Evolutionary conservation across 2,113 vertebrate genomes (phyloP), one percentile per base, ranked within the genome.

Genomic region (Polyodon spathula): DNA sequence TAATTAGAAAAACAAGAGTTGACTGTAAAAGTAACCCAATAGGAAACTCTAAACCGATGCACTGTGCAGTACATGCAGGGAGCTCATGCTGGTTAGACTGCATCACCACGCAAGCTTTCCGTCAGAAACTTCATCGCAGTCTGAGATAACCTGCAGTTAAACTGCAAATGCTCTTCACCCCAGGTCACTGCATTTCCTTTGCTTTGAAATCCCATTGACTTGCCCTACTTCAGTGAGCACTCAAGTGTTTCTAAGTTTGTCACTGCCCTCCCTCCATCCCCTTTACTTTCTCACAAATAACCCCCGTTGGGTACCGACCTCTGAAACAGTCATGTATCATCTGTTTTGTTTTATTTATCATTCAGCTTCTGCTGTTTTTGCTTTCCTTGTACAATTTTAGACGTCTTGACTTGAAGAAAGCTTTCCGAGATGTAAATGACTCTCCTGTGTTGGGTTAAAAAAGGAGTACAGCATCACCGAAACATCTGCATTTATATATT

Each of bases 321-420:
- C 52, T 11, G 55, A 9, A 58, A 37, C 37, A 58, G 17, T 44
- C 43, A 51, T 63, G 50, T 42, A 58, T 63, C 62, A 58, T 52
- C 55, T 58, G 55, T 43, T 50, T 15, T 48, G 37, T 59, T 48
- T 46, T 59, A 63, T 58, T 63, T 52, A 17, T 38, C 37, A 52
- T 39, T 8, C 1, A 9, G 27, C 37, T 6, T 12, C 55, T 50
- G 56, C 16, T 4, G 15, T 63, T 51, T 52, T 15, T 63, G 44
- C 54, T 37, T 11, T 57, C 16, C 43, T 50, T 55, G 40, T 40
- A 54, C 17, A 43, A 55, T 38, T 61, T 12, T 48, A 60, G 40
- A 58, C 37, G 59, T 39, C 39, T 51, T 41, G 54, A 9, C 39
- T 51, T 41, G 54, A 9, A 54, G 51, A 62, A 62, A 12, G 16